Evolutionary conservation across 2,888 invertebrate genomes (phyloP).

Genomic region (Marronus borbonicus): DNA sequence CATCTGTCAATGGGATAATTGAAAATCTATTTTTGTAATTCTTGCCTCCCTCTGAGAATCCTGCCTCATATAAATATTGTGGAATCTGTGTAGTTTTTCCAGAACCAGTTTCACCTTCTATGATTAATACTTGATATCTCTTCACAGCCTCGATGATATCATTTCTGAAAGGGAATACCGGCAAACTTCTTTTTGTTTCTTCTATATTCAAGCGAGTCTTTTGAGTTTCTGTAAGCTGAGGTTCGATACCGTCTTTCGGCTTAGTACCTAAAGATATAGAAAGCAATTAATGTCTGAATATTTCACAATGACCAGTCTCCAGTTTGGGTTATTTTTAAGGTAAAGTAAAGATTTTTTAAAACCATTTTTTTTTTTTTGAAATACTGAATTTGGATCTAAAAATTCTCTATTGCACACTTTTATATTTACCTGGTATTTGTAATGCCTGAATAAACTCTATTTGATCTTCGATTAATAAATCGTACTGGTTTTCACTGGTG

Average conservation of each 20-base stretch:
- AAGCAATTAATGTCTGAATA: not conserved
- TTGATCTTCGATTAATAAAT: constrained; percentile 94
- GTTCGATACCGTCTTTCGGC: constrained; percentile 73
- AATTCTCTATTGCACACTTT: not conserved
- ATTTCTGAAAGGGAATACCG: constrained; percentile 93
- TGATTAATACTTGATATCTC: constrained; percentile 90
- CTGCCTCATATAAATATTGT: constrained; percentile 96
- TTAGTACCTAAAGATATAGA: constrained; percentile 66
- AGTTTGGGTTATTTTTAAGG: no score
- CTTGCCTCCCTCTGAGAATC: constrained; percentile 79
- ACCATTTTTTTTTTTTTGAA: no score
- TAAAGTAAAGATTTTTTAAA: no score
- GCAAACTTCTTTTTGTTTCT: constrained; percentile 93
- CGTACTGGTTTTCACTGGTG: constrained; percentile 84
- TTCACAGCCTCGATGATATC: constrained; percentile 93
- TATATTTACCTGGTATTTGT: constrained; percentile 79
- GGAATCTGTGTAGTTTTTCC: constrained; percentile 99
- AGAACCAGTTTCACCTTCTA: constrained; percentile 98
- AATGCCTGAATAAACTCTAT: constrained; percentile 97
- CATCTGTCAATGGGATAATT: not conserved
- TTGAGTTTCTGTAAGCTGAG: constrained; percentile 78
- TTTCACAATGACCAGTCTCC: no score
- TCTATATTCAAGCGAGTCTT: constrained; percentile 86
- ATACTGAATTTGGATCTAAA: no score
- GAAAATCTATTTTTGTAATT: not conserved